Percentiles rank a stretch among this genome's conserved stretches.
phyloP scores from a whole-genome alignment of 2,113 vertebrate genomes.

The Arenaria interpres region DNA sequence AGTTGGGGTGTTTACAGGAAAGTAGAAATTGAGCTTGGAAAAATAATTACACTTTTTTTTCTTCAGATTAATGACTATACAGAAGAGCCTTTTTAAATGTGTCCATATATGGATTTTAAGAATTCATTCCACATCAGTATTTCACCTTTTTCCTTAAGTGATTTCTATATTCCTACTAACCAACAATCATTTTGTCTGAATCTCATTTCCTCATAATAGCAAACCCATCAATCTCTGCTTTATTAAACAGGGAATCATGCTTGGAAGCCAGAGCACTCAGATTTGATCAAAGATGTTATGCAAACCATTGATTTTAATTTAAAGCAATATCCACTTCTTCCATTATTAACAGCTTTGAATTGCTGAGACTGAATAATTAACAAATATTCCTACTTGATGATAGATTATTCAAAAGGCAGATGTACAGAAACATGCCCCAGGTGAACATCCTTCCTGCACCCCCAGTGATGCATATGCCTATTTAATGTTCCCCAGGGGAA shows the following conservation, averaged over 20 bases:
- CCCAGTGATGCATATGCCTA: not conserved
- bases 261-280: not conserved
- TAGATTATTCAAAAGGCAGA: not conserved
- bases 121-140: constrained; percentile 16
- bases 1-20: constrained; percentile 17
- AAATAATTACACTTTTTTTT: not conserved
- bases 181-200: constrained; percentile 57
- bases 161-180: constrained; percentile 35
- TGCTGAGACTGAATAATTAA: constrained; percentile 57
- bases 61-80: not conserved
- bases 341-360: constrained; percentile 56
- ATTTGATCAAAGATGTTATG: constrained; percentile 47
- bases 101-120: not conserved
- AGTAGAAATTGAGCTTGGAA: constrained; percentile 34
- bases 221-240: constrained; percentile 49
- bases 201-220: constrained; percentile 39
- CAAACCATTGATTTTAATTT: constrained; percentile 67
- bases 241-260: constrained; percentile 22
- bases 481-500: not conserved
- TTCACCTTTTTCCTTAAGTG: constrained; percentile 48
- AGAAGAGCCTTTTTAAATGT: not conserved
- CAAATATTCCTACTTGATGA: not conserved
- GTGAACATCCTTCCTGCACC: not conserved
- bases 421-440: not conserved
- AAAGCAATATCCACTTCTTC: constrained; percentile 57